A percentile compares a stretch with the other conserved stretches of the same genome.
phyloP scores from a whole-genome alignment of 2,113 vertebrate genomes.

The Riparia riparia region DNA sequence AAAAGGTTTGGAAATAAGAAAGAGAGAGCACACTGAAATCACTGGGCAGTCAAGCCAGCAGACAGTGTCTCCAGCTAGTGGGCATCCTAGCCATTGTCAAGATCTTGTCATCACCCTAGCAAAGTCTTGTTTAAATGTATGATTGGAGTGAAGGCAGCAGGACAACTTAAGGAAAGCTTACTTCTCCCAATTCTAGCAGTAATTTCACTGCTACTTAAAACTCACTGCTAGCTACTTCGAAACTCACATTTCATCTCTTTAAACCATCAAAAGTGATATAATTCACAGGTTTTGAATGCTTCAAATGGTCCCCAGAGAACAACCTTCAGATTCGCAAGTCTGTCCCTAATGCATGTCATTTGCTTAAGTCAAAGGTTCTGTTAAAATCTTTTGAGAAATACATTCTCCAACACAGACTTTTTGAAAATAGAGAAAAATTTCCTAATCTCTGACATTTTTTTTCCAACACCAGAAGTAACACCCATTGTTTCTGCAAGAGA shows the following conservation, averaged over 20 bases:
- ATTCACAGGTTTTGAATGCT: background rate
- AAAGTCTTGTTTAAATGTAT: background rate
- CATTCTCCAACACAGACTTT: background rate
- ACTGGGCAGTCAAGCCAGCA: background rate
- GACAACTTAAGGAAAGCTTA: background rate
- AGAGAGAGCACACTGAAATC: background rate
- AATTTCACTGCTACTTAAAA: background rate
- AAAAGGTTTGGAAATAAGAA: background rate
- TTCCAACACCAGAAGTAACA: background rate
- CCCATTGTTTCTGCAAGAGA: background rate
- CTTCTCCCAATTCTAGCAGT: background rate
- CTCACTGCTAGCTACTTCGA: background rate
- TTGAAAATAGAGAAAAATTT: background rate
- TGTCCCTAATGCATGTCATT: background rate
- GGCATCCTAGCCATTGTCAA: background rate
- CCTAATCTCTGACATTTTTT: background rate
- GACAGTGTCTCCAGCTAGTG: background rate
- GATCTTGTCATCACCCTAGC: background rate
- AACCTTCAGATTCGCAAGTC: background rate
- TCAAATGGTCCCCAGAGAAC: background rate
- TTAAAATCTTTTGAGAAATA: background rate
- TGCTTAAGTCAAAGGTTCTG: background rate
- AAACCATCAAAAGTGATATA: background rate
- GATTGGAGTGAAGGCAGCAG: background rate
- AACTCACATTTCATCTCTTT: background rate